These are phyloP conservation scores for Rhyzopertha dominica DNA, from an alignment of 1,140 invertebrate species.

Conservation along the genomic window DNA sequence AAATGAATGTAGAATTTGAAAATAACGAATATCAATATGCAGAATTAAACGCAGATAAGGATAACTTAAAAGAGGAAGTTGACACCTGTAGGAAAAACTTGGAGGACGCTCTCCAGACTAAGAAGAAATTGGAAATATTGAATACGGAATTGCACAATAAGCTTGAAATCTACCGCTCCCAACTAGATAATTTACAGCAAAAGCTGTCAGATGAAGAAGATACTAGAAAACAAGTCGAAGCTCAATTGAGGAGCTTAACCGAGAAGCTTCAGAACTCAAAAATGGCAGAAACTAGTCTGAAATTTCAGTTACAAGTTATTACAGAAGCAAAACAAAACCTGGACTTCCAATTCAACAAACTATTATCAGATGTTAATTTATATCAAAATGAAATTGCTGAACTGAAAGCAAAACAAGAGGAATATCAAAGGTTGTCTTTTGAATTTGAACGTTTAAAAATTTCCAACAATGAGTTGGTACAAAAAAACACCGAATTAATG, in stretches of 20 bases:
- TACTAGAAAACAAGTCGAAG: conserved; percentile 25
- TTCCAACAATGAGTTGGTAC: conserved; percentile 12
- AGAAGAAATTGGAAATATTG: conserved; percentile 36
- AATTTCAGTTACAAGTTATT: conserved; percentile 28
- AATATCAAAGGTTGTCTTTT: conserved; percentile 18
- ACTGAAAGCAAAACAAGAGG: conserved; percentile 22
- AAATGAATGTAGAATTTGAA: conserved; percentile 49
- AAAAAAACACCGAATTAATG: conserved; percentile 15
- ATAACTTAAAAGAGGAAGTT: conserved; percentile 39
- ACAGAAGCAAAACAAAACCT: conserved; percentile 23
- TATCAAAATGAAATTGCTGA: conserved; percentile 25
- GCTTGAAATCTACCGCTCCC: conserved; percentile 31
- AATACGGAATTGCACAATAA: conserved; percentile 37
- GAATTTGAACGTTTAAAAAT: too few relatives aligned
- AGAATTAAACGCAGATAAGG: conserved; percentile 35
- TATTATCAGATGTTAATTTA: conserved; percentile 12
- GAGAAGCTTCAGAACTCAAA: conserved; percentile 35
- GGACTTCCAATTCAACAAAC: conserved; percentile 20
- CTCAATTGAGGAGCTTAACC: conserved; percentile 24
- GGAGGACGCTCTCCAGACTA: conserved; percentile 37
- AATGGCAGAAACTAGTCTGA: conserved; percentile 36
- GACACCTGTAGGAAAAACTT: conserved; percentile 39
- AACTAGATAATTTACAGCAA: conserved; percentile 31
- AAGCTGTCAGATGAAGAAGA: conserved; percentile 30
- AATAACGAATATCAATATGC: conserved; percentile 45